Evolutionary conservation across 2,113 vertebrate genomes (phyloP), one percentile per base, ranked within the genome.

Genomic region (Brachypodius melanocephalos): DNA sequence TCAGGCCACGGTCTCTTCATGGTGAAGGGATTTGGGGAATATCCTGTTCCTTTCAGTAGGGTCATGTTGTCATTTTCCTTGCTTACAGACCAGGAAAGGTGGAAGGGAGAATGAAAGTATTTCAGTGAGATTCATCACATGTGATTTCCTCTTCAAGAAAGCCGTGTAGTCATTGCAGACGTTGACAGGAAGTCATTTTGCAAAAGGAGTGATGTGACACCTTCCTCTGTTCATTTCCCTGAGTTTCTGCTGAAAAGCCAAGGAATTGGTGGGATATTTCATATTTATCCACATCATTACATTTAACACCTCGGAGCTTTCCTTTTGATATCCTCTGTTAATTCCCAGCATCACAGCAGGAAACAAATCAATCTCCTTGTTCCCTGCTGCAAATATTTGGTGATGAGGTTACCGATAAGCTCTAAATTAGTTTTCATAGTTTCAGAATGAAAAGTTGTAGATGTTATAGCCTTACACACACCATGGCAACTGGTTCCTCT

Each of bases 321-420:
- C 49, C n/a, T 92, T 94, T 63, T 59, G 69, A 93, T 95, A 92
- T 71, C 83, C 62, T 85, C 52, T 67, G 49, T 61, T 96, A 87
- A 95, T 92, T 92, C 73, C 32, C 80, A 92, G 20, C 38, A 38
- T 82, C 65, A 20, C 73, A 94, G 82, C 54, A 73, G 84, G 74
- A 93, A 94, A 83, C 63, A 89, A 91, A 87, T 79, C 46, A 79
- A 59, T 91, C 63, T 65, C 21, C 42, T 73, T 34, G 0, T 73
- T 93, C 46, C 29, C 62, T 65, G 54, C 40, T 8, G 42, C 52
- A 91, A 92, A 89, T 90, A 90, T 91, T 95, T 95, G 58, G 43
- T 75, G 74, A 73, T 67, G 55, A 81, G 20, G 57, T 90, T 81
- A 31, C 55, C 0, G 5, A 89, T 89, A 81, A 89, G 22, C 77